These are phyloP conservation scores for Dynastes tityus DNA, from an alignment of 2,888 invertebrate genomes.

Conservation along the genomic window DNA sequence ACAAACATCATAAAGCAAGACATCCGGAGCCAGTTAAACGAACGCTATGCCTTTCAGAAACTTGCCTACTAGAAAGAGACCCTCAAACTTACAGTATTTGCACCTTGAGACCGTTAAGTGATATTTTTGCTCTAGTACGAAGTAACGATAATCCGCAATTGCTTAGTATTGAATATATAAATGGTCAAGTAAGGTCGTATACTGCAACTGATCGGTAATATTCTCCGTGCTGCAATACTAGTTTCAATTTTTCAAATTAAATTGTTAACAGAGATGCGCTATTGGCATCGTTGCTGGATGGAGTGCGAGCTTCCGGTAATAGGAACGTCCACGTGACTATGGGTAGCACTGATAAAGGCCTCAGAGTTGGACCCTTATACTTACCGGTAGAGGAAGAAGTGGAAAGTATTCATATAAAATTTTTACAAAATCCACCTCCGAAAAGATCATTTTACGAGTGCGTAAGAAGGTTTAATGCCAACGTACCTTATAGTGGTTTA, in stretches of 20 bases:
- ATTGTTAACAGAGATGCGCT: slow-evolving; percentile 84
- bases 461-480: slow-evolving; percentile 95
- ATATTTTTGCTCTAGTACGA: slow-evolving; percentile 93
- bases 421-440: slow-evolving; percentile 79
- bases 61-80: slow-evolving; percentile 96
- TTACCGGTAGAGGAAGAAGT: slow-evolving; percentile 96
- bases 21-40: slow-evolving; percentile 90
- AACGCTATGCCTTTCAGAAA: slow-evolving; percentile 94
- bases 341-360: slow-evolving; percentile 86
- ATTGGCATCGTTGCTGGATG: slow-evolving; percentile 95
- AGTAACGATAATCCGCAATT: slow-evolving; percentile 93
- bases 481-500: slow-evolving; percentile 97
- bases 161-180: slow-evolving; percentile 95
- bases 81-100: slow-evolving; percentile 96
- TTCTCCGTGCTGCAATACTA: slow-evolving; percentile 1
- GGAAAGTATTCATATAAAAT: slow-evolving; percentile 91
- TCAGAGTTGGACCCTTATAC: slow-evolving; percentile 90
- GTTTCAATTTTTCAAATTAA: slow-evolving; percentile 4
- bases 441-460: slow-evolving; percentile 83
- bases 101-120: slow-evolving; percentile 85
- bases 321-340: slow-evolving; percentile 96
- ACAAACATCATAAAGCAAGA: slow-evolving; percentile 88
- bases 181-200: slow-evolving; percentile 91
- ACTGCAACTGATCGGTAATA: slow-evolving; percentile 90
- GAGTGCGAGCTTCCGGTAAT: slow-evolving; percentile 97